These are phyloP conservation scores for Phrixothrix hirtus DNA, from an alignment of 2,888 invertebrate genomes.

Conservation along the genomic window DNA sequence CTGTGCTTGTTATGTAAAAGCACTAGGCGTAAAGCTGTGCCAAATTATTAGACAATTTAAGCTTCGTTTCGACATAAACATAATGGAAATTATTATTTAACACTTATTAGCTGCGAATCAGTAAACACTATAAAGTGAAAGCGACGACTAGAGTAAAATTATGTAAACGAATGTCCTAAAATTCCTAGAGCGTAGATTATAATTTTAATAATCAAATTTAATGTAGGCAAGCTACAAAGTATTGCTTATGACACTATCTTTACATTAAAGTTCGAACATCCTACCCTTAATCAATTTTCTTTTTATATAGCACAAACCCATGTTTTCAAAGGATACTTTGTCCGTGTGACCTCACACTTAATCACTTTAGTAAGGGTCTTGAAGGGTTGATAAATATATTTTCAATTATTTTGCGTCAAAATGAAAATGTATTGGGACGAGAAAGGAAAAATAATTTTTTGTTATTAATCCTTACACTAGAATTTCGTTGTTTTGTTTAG, in stretches of 20 bases:
- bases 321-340: not conserved
- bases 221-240: not conserved
- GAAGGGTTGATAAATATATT: not conserved
- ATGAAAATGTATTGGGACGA: not conserved
- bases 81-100: too few species aligned
- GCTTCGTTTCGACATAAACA: too few species aligned
- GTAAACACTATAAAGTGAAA: not conserved
- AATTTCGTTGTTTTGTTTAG: too few species aligned
- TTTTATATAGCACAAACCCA: constrained; percentile 1
- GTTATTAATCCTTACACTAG: too few species aligned
- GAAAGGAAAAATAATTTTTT: not conserved
- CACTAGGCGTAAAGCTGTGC: too few species aligned
- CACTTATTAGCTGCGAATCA: not conserved
- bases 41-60: too few species aligned
- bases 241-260: not conserved
- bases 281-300: not conserved
- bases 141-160: not conserved
- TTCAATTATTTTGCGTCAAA: not conserved
- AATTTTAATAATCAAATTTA: constrained; percentile 5
- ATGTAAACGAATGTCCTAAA: not conserved
- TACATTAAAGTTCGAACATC: constrained; percentile 1
- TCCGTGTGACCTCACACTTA: constrained; percentile 3
- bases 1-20: too few species aligned
- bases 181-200: not conserved
- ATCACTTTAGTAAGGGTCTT: constrained; percentile 4